Percentiles rank a stretch among this genome's conserved stretches.
phyloP scores from a whole-genome alignment of 2,113 vertebrate species.

The Tretioscincus oriximinensis region DNA sequence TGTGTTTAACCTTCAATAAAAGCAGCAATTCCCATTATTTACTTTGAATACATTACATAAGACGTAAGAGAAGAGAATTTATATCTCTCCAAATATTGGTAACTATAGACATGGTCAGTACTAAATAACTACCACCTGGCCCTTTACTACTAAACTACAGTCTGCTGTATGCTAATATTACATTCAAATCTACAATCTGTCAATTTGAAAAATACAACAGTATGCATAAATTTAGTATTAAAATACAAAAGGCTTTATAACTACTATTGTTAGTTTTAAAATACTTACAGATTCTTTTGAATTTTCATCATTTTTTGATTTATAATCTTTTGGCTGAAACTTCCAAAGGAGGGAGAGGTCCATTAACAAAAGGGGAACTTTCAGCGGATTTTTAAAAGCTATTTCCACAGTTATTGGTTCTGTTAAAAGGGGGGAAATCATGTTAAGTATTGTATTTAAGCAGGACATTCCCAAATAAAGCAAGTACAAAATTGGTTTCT shows the following conservation, averaged over 20 bases:
- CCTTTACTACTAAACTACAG: too few species aligned
- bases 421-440: conserved; percentile 59
- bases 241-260: neutral
- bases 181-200: neutral
- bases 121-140: too few species aligned
- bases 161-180: neutral
- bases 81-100: too few species aligned
- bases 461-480: conserved; percentile 13
- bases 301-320: conserved; percentile 63
- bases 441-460: conserved; percentile 1
- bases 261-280: conserved; percentile 25
- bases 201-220: neutral
- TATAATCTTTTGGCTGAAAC: conserved; percentile 81
- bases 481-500: neutral
- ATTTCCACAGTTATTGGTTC: conserved; percentile 95
- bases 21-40: neutral
- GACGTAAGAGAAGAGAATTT: too few species aligned
- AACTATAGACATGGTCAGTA: too few species aligned
- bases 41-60: too few species aligned
- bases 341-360: conserved; percentile 91
- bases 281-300: conserved; percentile 74
- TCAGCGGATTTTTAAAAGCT: conserved; percentile 91
- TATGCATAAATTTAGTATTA: neutral
- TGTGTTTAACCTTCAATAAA: neutral
- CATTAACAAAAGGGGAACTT: conserved; percentile 87